Percentiles rank a stretch among this genome's conserved stretches.
phyloP scores from a whole-genome alignment of 2,797 vertebrate species.

The Myoxocephalus aenaeus region DNA sequence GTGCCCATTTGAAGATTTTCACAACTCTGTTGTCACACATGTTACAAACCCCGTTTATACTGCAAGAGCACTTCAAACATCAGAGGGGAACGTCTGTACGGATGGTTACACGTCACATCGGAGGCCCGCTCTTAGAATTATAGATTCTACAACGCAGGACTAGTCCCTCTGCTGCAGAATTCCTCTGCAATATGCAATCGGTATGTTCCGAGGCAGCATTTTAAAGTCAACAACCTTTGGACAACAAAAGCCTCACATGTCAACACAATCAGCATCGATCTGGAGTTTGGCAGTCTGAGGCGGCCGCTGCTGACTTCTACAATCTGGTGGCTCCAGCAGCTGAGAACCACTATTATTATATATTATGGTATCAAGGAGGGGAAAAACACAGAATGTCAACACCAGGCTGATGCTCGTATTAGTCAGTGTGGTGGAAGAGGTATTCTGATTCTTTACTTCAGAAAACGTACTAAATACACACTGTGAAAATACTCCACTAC shows the following conservation, averaged over 20 bases:
- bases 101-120: background rate
- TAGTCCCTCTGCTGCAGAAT: background rate
- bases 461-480: background rate
- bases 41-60: background rate
- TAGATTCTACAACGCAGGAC: background rate
- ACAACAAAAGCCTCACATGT: conserved; percentile 59
- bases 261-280: conserved; percentile 59
- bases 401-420: background rate
- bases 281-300: conserved; percentile 40
- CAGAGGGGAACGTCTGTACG: background rate
- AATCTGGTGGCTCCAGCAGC: conserved; percentile 46
- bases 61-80: background rate
- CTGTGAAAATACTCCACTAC: background rate
- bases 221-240: conserved; percentile 41
- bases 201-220: conserved; percentile 25
- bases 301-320: conserved; percentile 25
- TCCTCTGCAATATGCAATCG: background rate
- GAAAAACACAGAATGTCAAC: background rate
- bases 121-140: background rate
- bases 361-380: background rate
- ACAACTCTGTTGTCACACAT: background rate
- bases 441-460: background rate
- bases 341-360: conserved; percentile 6
- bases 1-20: background rate
- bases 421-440: background rate